Conservation (phyloP, 2,113 vertebrate genomes). For the Rhodinocichla rosea region DNA sequence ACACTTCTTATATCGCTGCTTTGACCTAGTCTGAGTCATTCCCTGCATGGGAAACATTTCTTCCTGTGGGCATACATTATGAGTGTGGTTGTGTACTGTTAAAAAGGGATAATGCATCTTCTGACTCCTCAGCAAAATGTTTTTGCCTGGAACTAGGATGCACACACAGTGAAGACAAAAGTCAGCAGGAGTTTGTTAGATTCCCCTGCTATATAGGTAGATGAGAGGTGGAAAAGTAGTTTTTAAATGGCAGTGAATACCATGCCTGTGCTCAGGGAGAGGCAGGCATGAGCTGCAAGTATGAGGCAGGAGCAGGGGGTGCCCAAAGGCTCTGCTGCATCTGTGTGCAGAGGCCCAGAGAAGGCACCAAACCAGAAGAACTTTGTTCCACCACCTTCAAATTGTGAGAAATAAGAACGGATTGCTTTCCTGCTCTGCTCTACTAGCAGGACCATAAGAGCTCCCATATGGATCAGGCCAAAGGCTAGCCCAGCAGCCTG, state of each 20-base stretch:
- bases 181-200: neutral
- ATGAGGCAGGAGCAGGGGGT: neutral
- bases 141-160: neutral
- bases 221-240: neutral
- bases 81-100: conserved; percentile 30
- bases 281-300: neutral
- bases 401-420: neutral
- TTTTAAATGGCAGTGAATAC: neutral
- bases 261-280: accelerated
- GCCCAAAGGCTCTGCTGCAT: neutral
- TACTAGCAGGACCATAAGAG: neutral
- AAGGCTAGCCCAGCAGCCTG: neutral
- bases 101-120: neutral
- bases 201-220: neutral
- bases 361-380: neutral
- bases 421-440: neutral
- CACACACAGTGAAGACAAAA: neutral
- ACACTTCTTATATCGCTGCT: neutral
- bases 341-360: neutral
- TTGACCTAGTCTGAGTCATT: conserved; percentile 55
- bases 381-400: neutral
- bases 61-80: conserved; percentile 40
- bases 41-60: neutral
- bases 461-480: neutral
- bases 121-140: neutral